Base-by-base conservation (phyloP, 2,113 vertebrate species). In the Geococcyx californianus region DNA sequence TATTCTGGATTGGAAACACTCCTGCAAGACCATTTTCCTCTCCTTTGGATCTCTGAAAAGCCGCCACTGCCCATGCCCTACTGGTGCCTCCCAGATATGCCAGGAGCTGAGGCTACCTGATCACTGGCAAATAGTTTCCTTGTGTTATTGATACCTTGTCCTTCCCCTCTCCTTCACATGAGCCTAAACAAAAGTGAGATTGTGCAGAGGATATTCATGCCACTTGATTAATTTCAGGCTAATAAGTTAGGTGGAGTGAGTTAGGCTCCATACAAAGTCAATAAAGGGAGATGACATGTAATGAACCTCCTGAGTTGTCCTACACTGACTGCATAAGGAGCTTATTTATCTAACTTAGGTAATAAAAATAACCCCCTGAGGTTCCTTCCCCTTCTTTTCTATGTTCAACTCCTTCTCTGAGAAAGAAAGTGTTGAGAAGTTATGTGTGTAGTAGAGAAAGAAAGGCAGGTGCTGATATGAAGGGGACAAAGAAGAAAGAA, bases 181-280 rank as follows among this genome's bases (percentile, higher is more conserved):
- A 64, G 31, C 40, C 44, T 79, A 86, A 83, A 88, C 20, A 75
- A 54, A 93, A 78, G 60, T 84, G 74, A 74, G 52, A 45, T 49
- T 62, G 40, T 87, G 63, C 72, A 84, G 84, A 86, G 51, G 55
- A 31, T 89, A 84, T 81, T 87, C 42, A 59, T 0, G 2, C 42
- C 34, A 38, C 42, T 87, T 91, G 74, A 78, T 93, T 90, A 82
- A 89, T 81, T 87, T 69, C 55, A 81, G 60, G 42, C 31, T 74
- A 49, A 80, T 66, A 89, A 91, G 87, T 84, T 51, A 78, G 36
- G 18, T 64, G 55, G 42, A 89, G 31, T 2, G 5, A 81, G 18
- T 81, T 84, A 49, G 60, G 73, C 55, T 89, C 42, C 73, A 51
- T 87, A 58, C 59, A 87, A 80, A 87, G 45, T 40, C 81, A 70